Base-by-base conservation (phyloP, 2,113 vertebrate genomes). In the Pyxicephalus adspersus region DNA sequence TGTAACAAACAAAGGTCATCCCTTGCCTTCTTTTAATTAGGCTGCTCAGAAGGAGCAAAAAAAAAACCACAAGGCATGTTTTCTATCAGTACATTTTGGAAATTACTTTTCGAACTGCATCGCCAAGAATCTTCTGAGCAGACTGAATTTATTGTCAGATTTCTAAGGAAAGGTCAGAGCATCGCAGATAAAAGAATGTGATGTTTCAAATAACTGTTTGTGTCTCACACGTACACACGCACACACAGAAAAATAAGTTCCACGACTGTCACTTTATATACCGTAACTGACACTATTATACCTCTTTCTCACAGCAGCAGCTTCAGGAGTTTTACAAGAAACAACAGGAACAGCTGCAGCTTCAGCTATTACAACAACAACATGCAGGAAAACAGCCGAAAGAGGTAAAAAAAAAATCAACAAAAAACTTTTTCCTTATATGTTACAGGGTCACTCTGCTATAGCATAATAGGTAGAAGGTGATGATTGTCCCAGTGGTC, bases 281-380 rank as follows among this genome's bases (percentile, higher is more conserved):
- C 84, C 86, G 87, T 83, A 58, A 88, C 83, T 83, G 90, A 92
- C 87, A 93, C 90, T 76, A 11, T 87, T 86, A 86, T 87, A 80
- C 91, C 86, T 90, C 91, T 80, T 92, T 86, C 84, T 91, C 88
- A 91, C 93, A 99, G 97, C 98, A 99, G 95, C 97, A 99, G 92
- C 96, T 99, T 92, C 97, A 99, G 94, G 98, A 99, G 91, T 98
- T 99, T 92, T 99, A 99, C 91, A 99, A 99, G 91, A 99, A 99
- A 94, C 98, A 99, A 93, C 98, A 99, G 91, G 98, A 99, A 94
- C 96, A 98, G 93, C 95, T 99, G 90, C 98, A 99, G 91, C 95
- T 99, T 90, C 98, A 99, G 93, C 97, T 99, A 90, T 90, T 99
- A 86, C 98, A 99, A 90, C 97, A 98, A 90, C 97, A 99, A 86